Percentiles rank a stretch among this genome's conserved stretches.
phyloP scores from a whole-genome alignment of 1,140 invertebrate species.

The Phthorimaea operculella region DNA sequence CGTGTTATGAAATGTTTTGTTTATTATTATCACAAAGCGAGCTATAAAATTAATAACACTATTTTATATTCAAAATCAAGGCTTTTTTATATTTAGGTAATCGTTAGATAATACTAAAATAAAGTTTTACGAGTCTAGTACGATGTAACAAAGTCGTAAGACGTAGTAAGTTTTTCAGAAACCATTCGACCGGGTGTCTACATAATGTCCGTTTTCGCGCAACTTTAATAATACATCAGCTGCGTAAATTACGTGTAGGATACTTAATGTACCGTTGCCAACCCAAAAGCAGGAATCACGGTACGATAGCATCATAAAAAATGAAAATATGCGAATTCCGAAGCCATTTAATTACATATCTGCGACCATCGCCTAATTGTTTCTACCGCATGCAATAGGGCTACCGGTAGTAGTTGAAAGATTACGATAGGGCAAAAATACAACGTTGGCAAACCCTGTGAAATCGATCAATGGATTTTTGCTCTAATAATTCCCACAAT shows the following conservation, averaged over 20 bases:
- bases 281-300: neutral
- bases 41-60: no score
- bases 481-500: slow-evolving; percentile 62
- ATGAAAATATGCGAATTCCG: neutral
- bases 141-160: no score
- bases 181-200: no score
- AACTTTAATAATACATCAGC: no score
- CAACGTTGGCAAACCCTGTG: slow-evolving; percentile 43
- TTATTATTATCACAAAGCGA: no score
- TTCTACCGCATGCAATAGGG: slow-evolving; percentile 12
- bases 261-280: neutral
- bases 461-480: slow-evolving; percentile 59
- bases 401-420: slow-evolving; percentile 1
- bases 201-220: no score
- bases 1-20: no score
- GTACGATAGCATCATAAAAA: neutral
- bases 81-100: no score
- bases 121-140: no score
- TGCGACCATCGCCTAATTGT: neutral
- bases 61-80: no score
- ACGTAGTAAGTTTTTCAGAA: no score
- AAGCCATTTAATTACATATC: neutral
- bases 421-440: slow-evolving; percentile 28
- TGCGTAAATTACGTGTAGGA: neutral
- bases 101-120: no score